Evolutionary conservation across 2,888 invertebrate species (phyloP), one percentile per base, ranked within the genome.

Genomic region (Spialia ferax): DNA sequence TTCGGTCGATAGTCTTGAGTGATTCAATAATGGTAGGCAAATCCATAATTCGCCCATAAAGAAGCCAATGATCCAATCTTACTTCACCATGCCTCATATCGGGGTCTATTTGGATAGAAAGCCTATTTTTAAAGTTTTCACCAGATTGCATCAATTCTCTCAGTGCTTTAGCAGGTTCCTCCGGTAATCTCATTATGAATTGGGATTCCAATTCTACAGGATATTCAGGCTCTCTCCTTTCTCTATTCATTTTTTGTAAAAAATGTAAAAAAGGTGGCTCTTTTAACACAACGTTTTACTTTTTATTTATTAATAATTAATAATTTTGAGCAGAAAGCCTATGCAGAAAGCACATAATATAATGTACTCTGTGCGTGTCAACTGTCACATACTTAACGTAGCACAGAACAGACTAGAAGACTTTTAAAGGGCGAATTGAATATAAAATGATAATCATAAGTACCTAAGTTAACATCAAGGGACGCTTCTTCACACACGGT

Each of bases 1-100:
- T 99, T 70, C 95, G 96, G 83, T 99, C 99, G 55, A 98, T 97
- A 0, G 98, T 98, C 91, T 99, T 99, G 68, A 97, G 91, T 0
- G 97, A 97, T 89, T 99, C 98, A 15, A 98, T 95, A 7, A 98
- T 94, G 11, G 97, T 97, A 0, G 98, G 98, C 62, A 98, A 85
- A 85, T 99, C 98, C 0, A 98, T 95, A 18, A 98, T 94, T 92
- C 97, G 98, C 0, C 97, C 95, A 81, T 96, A 96, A 73, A 98
- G 94, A 50, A 97, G 83, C 95, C 97, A 97, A 75, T 97, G 96
- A 82, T 98, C 98, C 71, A 98, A 95, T 69, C 97, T 94, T 1
- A 98, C 97, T 84, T 97, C 96, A 0, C 97, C 97, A 83, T 97
- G 96, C 50, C 98, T 94, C 93, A 97, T 95, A 83, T 98, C 98